phyloP scores from a whole-genome alignment of 2,113 vertebrate genomes.

The Oryzias javanicus region DNA sequence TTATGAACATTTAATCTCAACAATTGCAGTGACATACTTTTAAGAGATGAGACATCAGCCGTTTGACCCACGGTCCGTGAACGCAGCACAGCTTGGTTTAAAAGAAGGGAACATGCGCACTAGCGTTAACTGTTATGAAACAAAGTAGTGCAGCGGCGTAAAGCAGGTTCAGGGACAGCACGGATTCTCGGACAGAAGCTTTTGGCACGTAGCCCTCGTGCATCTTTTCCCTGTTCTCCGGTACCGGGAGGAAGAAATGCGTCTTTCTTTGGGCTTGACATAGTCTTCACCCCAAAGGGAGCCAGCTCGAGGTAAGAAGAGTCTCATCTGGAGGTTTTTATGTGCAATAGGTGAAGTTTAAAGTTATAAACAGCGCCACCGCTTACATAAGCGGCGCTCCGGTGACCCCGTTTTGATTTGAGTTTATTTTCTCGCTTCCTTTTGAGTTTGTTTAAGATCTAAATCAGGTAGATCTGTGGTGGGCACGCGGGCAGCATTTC shows the following conservation, averaged over 20 bases:
- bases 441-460: too few relatives aligned
- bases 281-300: slow-evolving; percentile 44
- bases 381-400: slow-evolving; percentile 59
- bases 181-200: not conserved
- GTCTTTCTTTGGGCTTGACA: slow-evolving; percentile 55
- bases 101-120: slow-evolving; percentile 42
- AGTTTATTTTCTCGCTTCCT: not conserved
- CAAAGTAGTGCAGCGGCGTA: slow-evolving; percentile 10
- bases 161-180: not conserved
- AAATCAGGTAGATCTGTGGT: too few relatives aligned
- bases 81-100: slow-evolving; percentile 1
- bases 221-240: not conserved
- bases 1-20: too few relatives aligned
- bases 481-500: too few relatives aligned
- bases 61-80: rapidly evolving
- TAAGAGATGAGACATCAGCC: not conserved
- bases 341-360: not conserved
- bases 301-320: slow-evolving; percentile 55
- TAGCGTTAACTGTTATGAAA: slow-evolving; percentile 40
- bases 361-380: slow-evolving; percentile 34
- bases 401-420: slow-evolving; percentile 62
- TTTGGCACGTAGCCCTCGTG: not conserved
- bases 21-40: not conserved
- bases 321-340: rapidly evolving
- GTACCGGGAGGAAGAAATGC: slow-evolving; percentile 51